These are phyloP conservation scores for Cyclophora albipunctata DNA, from an alignment of 2,888 invertebrate genomes.

Conservation along the genomic window DNA sequence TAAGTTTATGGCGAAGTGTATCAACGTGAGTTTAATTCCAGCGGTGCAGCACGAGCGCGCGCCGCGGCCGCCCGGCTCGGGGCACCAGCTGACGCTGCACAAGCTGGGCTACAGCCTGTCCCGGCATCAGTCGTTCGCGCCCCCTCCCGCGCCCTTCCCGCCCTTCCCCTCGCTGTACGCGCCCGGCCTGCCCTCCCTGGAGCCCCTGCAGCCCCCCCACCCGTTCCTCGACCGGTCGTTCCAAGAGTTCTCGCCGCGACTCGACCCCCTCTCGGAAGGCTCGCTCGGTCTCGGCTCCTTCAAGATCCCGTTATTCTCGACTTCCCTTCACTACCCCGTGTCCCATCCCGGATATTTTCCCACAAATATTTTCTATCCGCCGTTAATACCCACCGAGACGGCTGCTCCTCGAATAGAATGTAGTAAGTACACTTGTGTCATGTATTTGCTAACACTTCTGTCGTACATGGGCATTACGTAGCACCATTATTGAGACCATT, in stretches of 20 bases:
- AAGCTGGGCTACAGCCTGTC: conserved; percentile 64
- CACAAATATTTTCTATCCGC: conserved; percentile 58
- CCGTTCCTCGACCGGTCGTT: conserved; percentile 44
- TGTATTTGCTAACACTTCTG: too few species aligned
- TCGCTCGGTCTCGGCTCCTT: conserved; percentile 51
- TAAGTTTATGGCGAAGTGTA: too few species aligned
- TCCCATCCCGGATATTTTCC: conserved; percentile 60
- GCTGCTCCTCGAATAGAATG: conserved; percentile 30
- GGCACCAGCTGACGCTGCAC: conserved; percentile 60
- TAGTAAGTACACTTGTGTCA: conserved; percentile 34
- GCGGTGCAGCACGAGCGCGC: conserved; percentile 95
- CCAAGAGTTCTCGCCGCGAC: conserved; percentile 41
- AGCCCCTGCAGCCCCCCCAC: conserved; percentile 28
- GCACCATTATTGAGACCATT: too few species aligned
- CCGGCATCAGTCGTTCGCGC: conserved; percentile 39
- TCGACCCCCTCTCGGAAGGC: conserved; percentile 37
- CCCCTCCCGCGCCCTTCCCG: conserved; percentile 37
- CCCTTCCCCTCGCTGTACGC: conserved; percentile 42
- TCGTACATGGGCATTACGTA: too few species aligned
- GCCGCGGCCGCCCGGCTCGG: conserved; percentile 74
- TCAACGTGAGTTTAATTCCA: conserved; percentile 39
- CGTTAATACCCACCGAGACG: conserved; percentile 44
- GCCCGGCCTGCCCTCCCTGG: conserved; percentile 29
- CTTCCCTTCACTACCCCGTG: conserved; percentile 51
- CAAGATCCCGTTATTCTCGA: conserved; percentile 55